Base-by-base conservation (phyloP, 2,888 invertebrate species). In the Biston betularia region DNA sequence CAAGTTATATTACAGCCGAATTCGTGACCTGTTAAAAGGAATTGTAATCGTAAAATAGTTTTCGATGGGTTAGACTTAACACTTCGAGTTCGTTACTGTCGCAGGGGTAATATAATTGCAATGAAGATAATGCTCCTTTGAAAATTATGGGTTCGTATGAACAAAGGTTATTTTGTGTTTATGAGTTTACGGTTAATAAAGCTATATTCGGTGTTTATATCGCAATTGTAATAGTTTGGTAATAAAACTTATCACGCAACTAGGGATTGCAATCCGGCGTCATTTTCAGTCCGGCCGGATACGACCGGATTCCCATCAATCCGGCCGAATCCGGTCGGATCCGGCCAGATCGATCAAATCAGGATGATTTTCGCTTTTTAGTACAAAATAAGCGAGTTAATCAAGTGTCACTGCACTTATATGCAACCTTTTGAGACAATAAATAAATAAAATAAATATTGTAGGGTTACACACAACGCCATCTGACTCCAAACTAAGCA, bases 151-250 rank as follows among this genome's bases (percentile, higher is more conserved):
- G 54, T 48, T 66, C 66, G 44, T 58, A 62, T 48, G 63, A 59
- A 67, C 67, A 59, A 68, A 63, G 54, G 63, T 68, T 57, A 67
- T 63, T 63, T 68, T 58, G 67, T 60, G 67, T 68, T 68, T 68
- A 68, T 63, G 59, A 33, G 46, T 61, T 66, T 42, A 66, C 56
- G 61, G 46, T 0, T 42, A 53, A 61, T 60, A 48, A 58, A 62
- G 44, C 60, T 40, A 42, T 48, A 57, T 58, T 55, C 33, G 0
- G 33, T 5, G 60, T 55, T 65, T 59, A 65, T 49, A 49, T 11
- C n/a, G 49, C n/a, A 33, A 33, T 38, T 48, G 1, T 54, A 54
- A 44, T 49, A 49, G 58, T 49, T 58, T 11, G 9, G 24, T 38
- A 35, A 57, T 57, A 38, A 57, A 57, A 57, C 38, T 48, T 57